phyloP scores from a whole-genome alignment of 2,888 invertebrate genomes.

The Drosophila pullipes region DNA sequence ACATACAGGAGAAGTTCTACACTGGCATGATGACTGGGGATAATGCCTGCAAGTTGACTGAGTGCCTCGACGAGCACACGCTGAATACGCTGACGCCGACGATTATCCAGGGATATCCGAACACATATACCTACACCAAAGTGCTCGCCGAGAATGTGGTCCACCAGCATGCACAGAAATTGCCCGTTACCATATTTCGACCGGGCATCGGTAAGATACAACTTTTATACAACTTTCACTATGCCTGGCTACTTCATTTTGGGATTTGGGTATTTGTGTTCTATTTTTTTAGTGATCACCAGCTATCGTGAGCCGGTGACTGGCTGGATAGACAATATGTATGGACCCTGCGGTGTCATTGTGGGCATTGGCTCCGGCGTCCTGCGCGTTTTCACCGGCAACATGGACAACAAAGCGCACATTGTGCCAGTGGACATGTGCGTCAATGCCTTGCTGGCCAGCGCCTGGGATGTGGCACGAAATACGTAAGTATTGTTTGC shows the following conservation, averaged over 20 bases:
- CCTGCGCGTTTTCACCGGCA: conserved; percentile 85
- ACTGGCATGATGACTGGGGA: conserved; percentile 82
- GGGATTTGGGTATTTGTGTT: not conserved
- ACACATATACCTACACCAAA: conserved; percentile 91
- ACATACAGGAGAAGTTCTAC: conserved; percentile 86
- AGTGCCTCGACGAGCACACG: conserved; percentile 85
- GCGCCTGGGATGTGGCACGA: conserved; percentile 86
- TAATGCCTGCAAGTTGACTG: conserved; percentile 84
- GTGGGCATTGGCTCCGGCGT: conserved; percentile 89
- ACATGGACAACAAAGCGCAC: conserved; percentile 85
- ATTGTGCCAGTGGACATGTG: conserved; percentile 86
- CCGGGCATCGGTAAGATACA: conserved; percentile 88
- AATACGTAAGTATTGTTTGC: conserved; percentile 75
- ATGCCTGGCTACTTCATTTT: not conserved
- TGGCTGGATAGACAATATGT: conserved; percentile 91
- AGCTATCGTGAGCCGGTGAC: conserved; percentile 87
- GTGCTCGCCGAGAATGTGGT: conserved; percentile 90
- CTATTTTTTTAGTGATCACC: conserved; percentile 84
- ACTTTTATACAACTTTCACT: not conserved
- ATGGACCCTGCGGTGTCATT: conserved; percentile 87
- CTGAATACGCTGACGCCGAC: conserved; percentile 84
- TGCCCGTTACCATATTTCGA: conserved; percentile 89
- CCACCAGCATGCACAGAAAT: conserved; percentile 86
- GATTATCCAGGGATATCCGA: conserved; percentile 86
- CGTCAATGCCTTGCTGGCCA: conserved; percentile 86